phyloP scores from a whole-genome alignment of 2,888 invertebrate species.

The Colletes collaris region DNA sequence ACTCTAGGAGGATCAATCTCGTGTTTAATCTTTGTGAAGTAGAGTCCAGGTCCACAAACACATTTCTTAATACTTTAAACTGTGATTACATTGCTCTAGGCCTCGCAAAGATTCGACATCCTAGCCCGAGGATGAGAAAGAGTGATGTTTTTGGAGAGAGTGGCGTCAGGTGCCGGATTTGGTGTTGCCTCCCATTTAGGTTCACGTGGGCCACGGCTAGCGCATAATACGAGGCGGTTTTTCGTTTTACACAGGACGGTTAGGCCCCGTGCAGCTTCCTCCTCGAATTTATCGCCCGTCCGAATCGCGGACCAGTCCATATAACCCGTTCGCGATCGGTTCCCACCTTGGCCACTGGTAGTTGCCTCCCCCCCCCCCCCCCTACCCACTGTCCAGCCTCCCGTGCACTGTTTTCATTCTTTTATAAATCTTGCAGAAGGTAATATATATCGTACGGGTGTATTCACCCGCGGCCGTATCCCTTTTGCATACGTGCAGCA shows the following conservation, averaged over 20 bases:
- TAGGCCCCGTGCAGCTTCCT: constrained; percentile 47
- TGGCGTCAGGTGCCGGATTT: constrained; percentile 20
- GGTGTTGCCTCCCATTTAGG: constrained; percentile 19
- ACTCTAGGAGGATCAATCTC: too few relatives aligned
- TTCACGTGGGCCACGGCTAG: constrained; percentile 20
- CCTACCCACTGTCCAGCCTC: background rate
- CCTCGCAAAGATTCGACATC: too few relatives aligned
- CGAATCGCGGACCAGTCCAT: constrained; percentile 65
- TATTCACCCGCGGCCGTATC: constrained; percentile 52
- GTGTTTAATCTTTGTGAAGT: too few relatives aligned
- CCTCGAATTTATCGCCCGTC: constrained; percentile 65
- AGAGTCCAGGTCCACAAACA: too few relatives aligned
- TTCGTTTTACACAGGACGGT: constrained; percentile 59
- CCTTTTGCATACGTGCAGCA: constrained; percentile 56
- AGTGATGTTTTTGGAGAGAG: too few relatives aligned
- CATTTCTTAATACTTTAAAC: too few relatives aligned
- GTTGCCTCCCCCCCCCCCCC: background rate
- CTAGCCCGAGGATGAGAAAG: too few relatives aligned
- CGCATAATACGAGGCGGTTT: constrained; percentile 55
- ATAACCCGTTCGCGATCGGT: constrained; percentile 63
- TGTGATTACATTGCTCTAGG: too few relatives aligned
- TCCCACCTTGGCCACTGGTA: constrained; percentile 51
- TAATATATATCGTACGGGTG: constrained; percentile 60
- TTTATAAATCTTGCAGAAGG: constrained; percentile 64
- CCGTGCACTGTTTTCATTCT: constrained; percentile 63